phyloP scores from a whole-genome alignment of 2,888 invertebrate species.

The Cylindroiulus punctatus region DNA sequence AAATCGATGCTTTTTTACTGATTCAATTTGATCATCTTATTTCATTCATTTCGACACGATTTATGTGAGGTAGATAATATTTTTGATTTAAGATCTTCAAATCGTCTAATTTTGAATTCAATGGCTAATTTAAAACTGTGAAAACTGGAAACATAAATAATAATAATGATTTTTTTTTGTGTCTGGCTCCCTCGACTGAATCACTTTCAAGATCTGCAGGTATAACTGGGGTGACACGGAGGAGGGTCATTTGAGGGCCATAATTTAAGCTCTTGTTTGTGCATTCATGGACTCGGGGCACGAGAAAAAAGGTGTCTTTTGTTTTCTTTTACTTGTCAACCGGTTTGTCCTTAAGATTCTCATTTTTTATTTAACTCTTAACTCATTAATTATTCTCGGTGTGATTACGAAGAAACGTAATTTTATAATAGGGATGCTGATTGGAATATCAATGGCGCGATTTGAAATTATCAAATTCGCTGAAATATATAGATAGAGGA shows the following conservation, averaged over 20 bases:
- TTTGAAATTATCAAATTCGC: neutral
- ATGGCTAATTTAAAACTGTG: constrained; percentile 47
- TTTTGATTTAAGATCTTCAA: constrained; percentile 47
- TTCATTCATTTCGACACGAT: constrained; percentile 36
- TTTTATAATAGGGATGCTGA: constrained; percentile 24
- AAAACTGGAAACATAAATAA: constrained; percentile 43
- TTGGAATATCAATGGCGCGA: constrained; percentile 11
- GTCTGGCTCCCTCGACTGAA: neutral
- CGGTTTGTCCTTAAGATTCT: constrained; percentile 31
- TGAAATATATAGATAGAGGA: neutral
- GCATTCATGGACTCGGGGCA: constrained; percentile 43
- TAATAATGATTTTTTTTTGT: constrained; percentile 3
- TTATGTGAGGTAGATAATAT: constrained; percentile 36
- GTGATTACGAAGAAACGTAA: constrained; percentile 35
- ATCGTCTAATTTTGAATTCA: constrained; percentile 43
- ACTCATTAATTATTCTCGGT: constrained; percentile 42
- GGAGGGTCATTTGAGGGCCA: constrained; percentile 43
- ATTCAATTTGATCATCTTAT: constrained; percentile 40
- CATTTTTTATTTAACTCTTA: neutral
- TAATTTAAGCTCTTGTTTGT: constrained; percentile 44
- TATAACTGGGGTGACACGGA: constrained; percentile 29
- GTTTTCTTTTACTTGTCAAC: constrained; percentile 39
- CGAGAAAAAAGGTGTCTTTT: constrained; percentile 25
- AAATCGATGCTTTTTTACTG: neutral
- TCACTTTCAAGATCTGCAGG: constrained; percentile 27